A percentile compares a stretch with the other conserved stretches of the same genome.
These are phyloP conservation scores for Sesia bembeciformis DNA, from an alignment of 2,888 invertebrate genomes.

Conservation along the genomic window DNA sequence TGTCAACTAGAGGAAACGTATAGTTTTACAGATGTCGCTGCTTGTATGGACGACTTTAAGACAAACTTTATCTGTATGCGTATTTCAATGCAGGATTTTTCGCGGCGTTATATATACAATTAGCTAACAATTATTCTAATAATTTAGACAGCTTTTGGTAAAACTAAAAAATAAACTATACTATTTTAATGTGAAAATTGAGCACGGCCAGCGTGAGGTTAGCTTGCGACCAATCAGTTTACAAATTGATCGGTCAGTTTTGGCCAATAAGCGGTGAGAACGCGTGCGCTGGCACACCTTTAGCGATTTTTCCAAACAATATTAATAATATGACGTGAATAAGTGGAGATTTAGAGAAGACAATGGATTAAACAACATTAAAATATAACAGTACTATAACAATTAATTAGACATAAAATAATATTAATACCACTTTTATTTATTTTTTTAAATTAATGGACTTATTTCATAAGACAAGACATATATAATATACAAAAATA, in stretches of 20 bases:
- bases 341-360: slow-evolving; percentile 3
- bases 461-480: slow-evolving; percentile 6
- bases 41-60: no score
- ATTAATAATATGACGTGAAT: slow-evolving; percentile 3
- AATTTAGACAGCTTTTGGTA: not conserved
- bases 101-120: no score
- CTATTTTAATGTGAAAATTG: slow-evolving; percentile 16
- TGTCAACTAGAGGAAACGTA: no score
- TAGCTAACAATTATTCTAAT: no score
- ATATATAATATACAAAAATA: slow-evolving; percentile 12
- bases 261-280: slow-evolving; percentile 10
- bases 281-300: slow-evolving; percentile 5
- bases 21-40: no score
- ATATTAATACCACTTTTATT: not conserved
- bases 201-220: slow-evolving; percentile 12
- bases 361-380: slow-evolving; percentile 4
- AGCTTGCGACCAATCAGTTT: slow-evolving; percentile 11
- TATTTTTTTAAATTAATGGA: not conserved
- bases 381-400: slow-evolving; percentile 5
- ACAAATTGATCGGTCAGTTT: slow-evolving; percentile 1
- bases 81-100: no score
- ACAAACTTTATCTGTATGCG: no score
- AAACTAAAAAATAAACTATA: slow-evolving; percentile 4
- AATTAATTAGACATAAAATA: not conserved
- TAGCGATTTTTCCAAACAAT: not conserved